phyloP scores from a whole-genome alignment of 2,888 invertebrate species.

The Nomada fabriciana region DNA sequence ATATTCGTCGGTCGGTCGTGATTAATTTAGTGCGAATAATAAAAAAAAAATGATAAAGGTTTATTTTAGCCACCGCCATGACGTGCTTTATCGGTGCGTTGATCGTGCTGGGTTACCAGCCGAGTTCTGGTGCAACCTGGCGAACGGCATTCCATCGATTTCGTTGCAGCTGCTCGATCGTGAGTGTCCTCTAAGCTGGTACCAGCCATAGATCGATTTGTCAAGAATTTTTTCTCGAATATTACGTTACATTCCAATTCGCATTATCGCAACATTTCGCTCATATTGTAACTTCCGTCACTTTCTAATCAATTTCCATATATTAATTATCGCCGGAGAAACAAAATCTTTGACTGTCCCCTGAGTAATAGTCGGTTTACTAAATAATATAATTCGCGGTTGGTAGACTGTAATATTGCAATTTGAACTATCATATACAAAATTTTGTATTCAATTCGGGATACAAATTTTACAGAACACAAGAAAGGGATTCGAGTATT shows the following conservation, averaged over 20 bases:
- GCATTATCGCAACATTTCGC: not conserved
- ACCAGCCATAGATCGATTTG: constrained; percentile 51
- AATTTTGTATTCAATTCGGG: too few relatives aligned
- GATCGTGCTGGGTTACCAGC: constrained; percentile 74
- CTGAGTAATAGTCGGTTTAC: too few relatives aligned
- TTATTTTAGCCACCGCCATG: constrained; percentile 59
- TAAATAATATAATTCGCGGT: too few relatives aligned
- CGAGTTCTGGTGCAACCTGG: constrained; percentile 70
- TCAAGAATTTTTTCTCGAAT: constrained; percentile 21
- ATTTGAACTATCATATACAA: not conserved
- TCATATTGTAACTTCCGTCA: not conserved
- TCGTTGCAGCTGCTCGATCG: constrained; percentile 72
- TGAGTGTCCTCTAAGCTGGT: constrained; percentile 59
- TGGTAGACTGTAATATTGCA: not conserved
- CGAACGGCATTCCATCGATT: constrained; percentile 78
- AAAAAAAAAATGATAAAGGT: constrained; percentile 51
- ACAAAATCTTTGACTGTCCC: too few relatives aligned
- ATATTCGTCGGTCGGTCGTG: constrained; percentile 46
- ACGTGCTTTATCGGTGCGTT: constrained; percentile 73
- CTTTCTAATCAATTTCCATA: not conserved
- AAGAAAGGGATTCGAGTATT: too few relatives aligned
- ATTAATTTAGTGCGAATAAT: constrained; percentile 67
- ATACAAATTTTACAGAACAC: too few relatives aligned
- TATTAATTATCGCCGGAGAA: not conserved
- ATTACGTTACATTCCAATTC: not conserved